Evolutionary conservation across 2,113 vertebrate species (phyloP), one percentile per base, ranked within the genome.

Genomic region (Lepus timidus): DNA sequence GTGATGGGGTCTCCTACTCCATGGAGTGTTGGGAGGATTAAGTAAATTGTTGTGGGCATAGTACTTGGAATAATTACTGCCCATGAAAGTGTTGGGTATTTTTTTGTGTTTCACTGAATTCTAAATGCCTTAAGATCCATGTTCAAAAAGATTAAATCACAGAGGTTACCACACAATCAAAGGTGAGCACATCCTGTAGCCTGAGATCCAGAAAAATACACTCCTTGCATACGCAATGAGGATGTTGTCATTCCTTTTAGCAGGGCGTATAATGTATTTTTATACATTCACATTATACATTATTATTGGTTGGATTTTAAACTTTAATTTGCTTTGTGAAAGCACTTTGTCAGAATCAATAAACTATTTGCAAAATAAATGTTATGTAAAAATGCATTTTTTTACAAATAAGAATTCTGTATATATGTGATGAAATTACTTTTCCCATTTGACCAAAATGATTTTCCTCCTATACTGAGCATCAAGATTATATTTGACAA

Each of bases 301-400:
- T 85, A 27, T 25, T 81, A 36, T 73, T 55, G 20, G 22, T 9
- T 73, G 68, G 5, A 22, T 31, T 70, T 93, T 76, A 85, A 73
- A 86, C 29, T 80, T 80, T 62, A 83, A 49, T 58, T 85, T n/a
- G 4, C n/a, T 67, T 52, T 75, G 33, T 52, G 25, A 68, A 95
- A 90, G 65, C 39, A 84, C 29, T 91, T 92, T 36, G 13, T 93
- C 71, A 81, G 76, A 67, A 67, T 96, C 51, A 85, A 83, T 73
- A 73, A 79, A 4, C 39, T 81, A 76, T 82, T 68, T 64, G 20
- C n/a, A 86, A 93, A 94, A 71, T 52, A 62, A 16, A 64, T 78
- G 65, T 94, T 78, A 73, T 16, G 65, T 82, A 29, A 95, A 94
- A 73, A 36, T 3, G 44, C 17, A 25, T 83, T 31, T 52, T 70